These are phyloP conservation scores for Musca vetustissima DNA, from an alignment of 1,140 invertebrate genomes.

Conservation along the genomic window DNA sequence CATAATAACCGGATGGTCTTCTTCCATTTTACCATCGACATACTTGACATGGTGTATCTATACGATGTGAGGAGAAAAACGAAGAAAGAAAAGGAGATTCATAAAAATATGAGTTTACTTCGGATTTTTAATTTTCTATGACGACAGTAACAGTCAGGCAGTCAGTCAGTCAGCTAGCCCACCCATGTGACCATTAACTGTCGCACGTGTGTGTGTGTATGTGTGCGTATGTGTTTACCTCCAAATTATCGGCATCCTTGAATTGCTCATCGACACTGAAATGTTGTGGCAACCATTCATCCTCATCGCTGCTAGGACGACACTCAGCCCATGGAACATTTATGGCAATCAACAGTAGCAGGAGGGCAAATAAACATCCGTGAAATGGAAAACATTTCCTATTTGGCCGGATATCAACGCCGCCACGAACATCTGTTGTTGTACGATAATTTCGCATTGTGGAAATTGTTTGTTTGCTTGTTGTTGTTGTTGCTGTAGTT, in stretches of 20 bases:
- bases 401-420: slow-evolving; percentile 19
- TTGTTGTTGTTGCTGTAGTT: neutral
- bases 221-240: slow-evolving; percentile 31
- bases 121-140: neutral
- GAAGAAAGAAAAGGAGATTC: no score
- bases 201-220: no score
- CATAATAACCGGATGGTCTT: slow-evolving; percentile 50
- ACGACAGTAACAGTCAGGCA: neutral
- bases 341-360: slow-evolving; percentile 2
- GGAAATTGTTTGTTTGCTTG: neutral
- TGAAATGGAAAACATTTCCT: slow-evolving; percentile 25
- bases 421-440: neutral
- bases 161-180: no score
- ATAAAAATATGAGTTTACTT: no score
- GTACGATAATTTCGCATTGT: neutral
- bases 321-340: neutral
- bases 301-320: slow-evolving; percentile 24
- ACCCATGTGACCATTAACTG: no score
- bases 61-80: neutral
- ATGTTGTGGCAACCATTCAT: slow-evolving; percentile 30
- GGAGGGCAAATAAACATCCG: slow-evolving; percentile 24
- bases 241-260: slow-evolving; percentile 42
- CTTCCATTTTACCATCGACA: slow-evolving; percentile 38
- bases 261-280: slow-evolving; percentile 29
- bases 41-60: slow-evolving; percentile 45